These are phyloP conservation scores for Paguma larvata DNA, from an alignment of 2,797 vertebrate species.

Conservation along the genomic window DNA sequence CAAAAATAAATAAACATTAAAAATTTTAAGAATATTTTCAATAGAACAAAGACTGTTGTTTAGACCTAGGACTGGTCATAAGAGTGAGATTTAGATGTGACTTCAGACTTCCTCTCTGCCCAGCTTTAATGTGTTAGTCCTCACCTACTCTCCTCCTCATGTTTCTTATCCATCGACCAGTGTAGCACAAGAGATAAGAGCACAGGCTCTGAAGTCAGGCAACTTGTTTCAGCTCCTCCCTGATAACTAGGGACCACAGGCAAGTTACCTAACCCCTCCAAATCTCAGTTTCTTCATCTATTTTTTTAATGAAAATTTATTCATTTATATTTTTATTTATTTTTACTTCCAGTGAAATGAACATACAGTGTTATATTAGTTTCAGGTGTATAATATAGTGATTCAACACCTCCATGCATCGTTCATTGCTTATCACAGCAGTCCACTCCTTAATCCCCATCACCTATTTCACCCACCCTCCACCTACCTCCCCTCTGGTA, in stretches of 20 bases:
- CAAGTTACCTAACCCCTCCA: not conserved
- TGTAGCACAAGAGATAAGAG: not conserved
- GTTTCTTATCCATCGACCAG: conserved; percentile 28
- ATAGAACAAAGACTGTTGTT: not conserved
- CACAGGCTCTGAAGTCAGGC: not conserved
- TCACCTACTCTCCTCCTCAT: not conserved
- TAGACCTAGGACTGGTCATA: no score
- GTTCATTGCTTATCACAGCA: not conserved
- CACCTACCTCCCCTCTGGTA: not conserved
- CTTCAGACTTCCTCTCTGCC: not conserved
- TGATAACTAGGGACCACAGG: not conserved
- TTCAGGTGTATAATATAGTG: not conserved
- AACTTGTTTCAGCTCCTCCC: not conserved
- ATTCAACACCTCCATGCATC: not conserved
- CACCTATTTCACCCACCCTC: not conserved
- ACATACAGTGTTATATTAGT: not conserved
- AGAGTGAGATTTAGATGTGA: not conserved
- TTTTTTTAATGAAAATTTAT: not conserved
- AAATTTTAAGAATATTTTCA: not conserved
- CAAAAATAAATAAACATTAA: no score
- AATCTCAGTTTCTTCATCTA: not conserved
- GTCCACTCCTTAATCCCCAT: not conserved
- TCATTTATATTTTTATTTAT: not conserved
- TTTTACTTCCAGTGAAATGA: not conserved
- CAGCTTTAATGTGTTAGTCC: not conserved